These are phyloP conservation scores for Diacarnus erythraeanus DNA, from an alignment of 37 sponge, comb jelly and placozoan species.

Conservation along the genomic window DNA sequence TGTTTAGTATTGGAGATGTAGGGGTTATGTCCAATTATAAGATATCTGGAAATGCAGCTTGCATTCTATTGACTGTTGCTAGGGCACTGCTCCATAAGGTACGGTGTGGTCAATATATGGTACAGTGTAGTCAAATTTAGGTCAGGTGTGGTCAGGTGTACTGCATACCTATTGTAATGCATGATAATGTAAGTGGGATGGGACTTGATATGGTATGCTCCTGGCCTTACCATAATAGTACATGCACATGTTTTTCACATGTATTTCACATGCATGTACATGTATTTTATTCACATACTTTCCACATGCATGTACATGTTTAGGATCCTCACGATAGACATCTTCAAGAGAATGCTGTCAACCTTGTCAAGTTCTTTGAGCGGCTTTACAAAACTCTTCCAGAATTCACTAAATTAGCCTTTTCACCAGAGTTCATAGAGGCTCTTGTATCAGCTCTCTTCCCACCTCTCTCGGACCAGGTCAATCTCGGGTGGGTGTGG, in stretches of 20 bases:
- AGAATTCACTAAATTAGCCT: constrained; percentile 50
- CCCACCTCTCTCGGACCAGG: constrained; percentile 33
- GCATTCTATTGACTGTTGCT: constrained; percentile 59
- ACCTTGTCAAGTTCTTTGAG: constrained; percentile 73
- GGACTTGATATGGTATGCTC: too few species aligned
- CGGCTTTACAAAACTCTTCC: constrained; percentile 63
- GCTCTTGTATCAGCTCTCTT: constrained; percentile 74
- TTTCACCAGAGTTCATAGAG: constrained; percentile 71
- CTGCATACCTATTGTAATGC: too few species aligned
- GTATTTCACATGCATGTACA: too few species aligned
- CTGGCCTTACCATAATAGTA: too few species aligned
- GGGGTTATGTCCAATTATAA: not conserved
- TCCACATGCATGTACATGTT: too few species aligned
- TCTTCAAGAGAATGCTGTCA: constrained; percentile 36
- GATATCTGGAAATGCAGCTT: constrained; percentile 65
- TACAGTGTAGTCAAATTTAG: too few species aligned
- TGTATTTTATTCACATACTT: too few species aligned
- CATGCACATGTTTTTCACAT: too few species aligned
- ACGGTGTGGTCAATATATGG: too few species aligned
- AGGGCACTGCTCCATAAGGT: constrained; percentile 60
- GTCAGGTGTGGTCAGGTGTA: too few species aligned
- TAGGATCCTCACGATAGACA: not conserved
- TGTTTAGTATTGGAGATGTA: constrained; percentile 36
- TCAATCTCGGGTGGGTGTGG: not conserved
- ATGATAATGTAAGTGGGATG: too few species aligned